Conservation (phyloP, 2,888 invertebrate genomes). For the Stenchaetothrips biformis region DNA sequence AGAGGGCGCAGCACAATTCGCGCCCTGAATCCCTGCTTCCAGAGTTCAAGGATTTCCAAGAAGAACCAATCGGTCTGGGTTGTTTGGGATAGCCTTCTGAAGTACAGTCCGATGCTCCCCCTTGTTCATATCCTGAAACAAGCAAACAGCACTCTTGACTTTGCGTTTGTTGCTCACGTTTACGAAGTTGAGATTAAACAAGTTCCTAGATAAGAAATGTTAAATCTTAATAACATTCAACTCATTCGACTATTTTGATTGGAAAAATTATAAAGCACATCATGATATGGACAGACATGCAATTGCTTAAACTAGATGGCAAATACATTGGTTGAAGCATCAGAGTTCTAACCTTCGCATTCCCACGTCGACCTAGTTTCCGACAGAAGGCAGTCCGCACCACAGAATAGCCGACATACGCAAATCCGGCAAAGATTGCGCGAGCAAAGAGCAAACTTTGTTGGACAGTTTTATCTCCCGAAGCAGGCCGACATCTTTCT, state of each 20-base stretch:
- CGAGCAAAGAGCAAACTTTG: background rate
- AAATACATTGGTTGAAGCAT: background rate
- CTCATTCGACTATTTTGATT: background rate
- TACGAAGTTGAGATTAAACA: too few relatives aligned
- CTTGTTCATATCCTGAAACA: slow-evolving; percentile 41
- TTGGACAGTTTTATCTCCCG: slow-evolving; percentile 45
- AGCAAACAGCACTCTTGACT: background rate
- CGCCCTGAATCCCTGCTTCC: slow-evolving; percentile 43
- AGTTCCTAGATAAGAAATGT: too few relatives aligned
- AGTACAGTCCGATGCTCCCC: slow-evolving; percentile 41
- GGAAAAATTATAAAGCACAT: background rate
- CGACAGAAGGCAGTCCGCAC: slow-evolving; percentile 47
- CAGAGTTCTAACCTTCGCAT: slow-evolving; percentile 41
- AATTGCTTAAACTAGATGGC: background rate
- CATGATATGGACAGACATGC: background rate
- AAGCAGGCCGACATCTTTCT: slow-evolving; percentile 34
- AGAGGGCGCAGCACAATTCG: slow-evolving; percentile 45
- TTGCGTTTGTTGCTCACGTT: too few relatives aligned
- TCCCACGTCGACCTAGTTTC: slow-evolving; percentile 42
- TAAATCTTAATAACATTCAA: background rate
- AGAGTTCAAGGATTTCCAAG: slow-evolving; percentile 47
- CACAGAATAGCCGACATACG: slow-evolving; percentile 49
- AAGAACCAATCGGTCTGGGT: slow-evolving; percentile 48
- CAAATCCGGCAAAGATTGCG: slow-evolving; percentile 50
- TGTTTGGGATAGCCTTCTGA: slow-evolving; percentile 47